Evolutionary conservation across 2,113 vertebrate genomes (phyloP), one percentile per base, ranked within the genome.

Genomic region (Chunga burmeisteri): DNA sequence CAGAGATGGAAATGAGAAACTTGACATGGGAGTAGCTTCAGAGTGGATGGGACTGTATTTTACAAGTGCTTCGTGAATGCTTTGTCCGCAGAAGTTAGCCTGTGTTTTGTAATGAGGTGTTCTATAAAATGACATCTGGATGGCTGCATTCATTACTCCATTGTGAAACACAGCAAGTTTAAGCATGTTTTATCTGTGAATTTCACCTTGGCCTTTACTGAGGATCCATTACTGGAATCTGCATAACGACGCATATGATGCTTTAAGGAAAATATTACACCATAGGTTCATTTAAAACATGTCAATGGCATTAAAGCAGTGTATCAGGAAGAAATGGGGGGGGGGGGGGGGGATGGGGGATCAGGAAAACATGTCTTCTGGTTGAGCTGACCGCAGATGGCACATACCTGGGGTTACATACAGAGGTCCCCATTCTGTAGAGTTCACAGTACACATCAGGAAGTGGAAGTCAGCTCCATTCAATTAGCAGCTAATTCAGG

Each of bases 141-240:
- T 19, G 50, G 46, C 36, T 78, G n/a, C 15, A 15, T 63, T 89
- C 59, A 32, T 81, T 49, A 65, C 32, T 50, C 16, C 1, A 1
- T 89, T 94, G 65, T 71, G 96, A 87, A 96, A 84, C n/a, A 11
- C 11, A 15, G 47, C 94, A 85, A 59, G 87, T 70, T 87, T 58
- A 55, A 87, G 32, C 87, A 22, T 21, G 92, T 78, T 91, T 66
- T 74, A 81, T 78, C 75, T 93, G 49, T 3, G 22, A 59, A 71
- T 93, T 91, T 89, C 65, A 42, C 73, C 29, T 46, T 74, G 40
- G 63, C 74, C 46, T 81, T 80, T 52, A 23, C 62, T 68, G 38
- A 40, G 44, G 44, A 75, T 18, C 34, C 21, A 73, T 94, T 78
- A 58, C 27, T 89, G 66, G 18, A 82, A 72, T 86, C 44, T 92